Base-by-base conservation (phyloP, 2,113 vertebrate species). In the Verasper variegatus region DNA sequence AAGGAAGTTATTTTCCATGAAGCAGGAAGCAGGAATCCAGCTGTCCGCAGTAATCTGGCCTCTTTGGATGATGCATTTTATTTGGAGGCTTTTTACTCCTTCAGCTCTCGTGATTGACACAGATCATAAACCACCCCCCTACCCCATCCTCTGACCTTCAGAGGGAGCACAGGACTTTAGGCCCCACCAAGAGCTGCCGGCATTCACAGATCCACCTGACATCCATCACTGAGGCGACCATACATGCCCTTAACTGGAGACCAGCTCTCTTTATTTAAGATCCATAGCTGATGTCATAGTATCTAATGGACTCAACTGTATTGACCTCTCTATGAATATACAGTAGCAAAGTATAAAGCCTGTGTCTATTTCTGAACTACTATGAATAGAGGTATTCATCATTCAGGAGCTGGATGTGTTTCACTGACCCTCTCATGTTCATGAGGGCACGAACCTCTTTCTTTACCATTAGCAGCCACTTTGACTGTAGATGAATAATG, bases 291-390 rank as follows among this genome's bases (percentile, higher is more conserved):
- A 83, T 80, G 60, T 74, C 40, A 23, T 84, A 31, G 5, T 31
- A 58, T 76, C 75, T 89, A 92, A 89, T 91, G 86, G 74, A 88
- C 74, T 82, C 51, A 55, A 40, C 65, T 78, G 83, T 83, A 87
- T 85, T 88, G 89, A 83, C 76, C 72, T 75, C 55, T 71, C 60
- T 78, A 47, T 82, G 83, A 89, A 85, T 68, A 86, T 85, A 82
- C 71, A 86, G 68, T 63, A 80, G 64, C 15, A 37, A 66, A 73
- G 71, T 57, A 70, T 76, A 77, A 56, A 68, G 58, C 59, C 40
- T 61, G 67, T 56, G 54, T 81, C 85, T 88, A 80, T 88, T 90
- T 89, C 56, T 76, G 61, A 68, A 60, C 74, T 6, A 27, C 65
- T 79, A 58, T 84, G 58, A 78, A 78, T 78, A 47, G 51, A 74